Conservation (phyloP, 2,888 invertebrate genomes). For the Notodonta ziczac region DNA sequence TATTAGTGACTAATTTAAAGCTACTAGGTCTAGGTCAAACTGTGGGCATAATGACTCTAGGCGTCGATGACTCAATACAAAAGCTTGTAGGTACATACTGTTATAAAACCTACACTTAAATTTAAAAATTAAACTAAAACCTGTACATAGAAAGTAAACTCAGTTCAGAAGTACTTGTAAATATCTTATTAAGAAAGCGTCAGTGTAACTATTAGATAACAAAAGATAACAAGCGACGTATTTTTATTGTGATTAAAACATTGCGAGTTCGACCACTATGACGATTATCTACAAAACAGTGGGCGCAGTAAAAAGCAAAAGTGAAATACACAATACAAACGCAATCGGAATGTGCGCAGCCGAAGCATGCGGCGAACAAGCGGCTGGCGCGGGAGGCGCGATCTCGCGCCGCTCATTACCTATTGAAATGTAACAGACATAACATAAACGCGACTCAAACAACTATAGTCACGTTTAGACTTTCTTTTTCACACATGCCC, state of each 20-base stretch:
- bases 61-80: conserved; percentile 37
- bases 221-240: background rate
- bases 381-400: background rate
- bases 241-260: background rate
- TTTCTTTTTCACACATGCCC: conserved; percentile 71
- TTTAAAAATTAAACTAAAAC: background rate
- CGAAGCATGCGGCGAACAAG: background rate
- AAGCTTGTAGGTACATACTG: conserved; percentile 22
- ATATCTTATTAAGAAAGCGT: background rate
- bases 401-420: conserved; percentile 20
- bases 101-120: conserved; percentile 15
- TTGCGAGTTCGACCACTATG: background rate
- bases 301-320: background rate
- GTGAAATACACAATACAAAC: conserved; percentile 2
- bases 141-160: background rate
- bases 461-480: conserved; percentile 51
- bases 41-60: conserved; percentile 21
- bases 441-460: conserved; percentile 43
- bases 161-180: background rate
- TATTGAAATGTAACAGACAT: conserved; percentile 44
- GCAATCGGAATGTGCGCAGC: conserved; percentile 1
- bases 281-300: background rate
- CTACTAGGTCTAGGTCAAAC: conserved; percentile 30
- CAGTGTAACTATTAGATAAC: background rate
- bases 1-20: background rate